Base-by-base conservation (phyloP, 2,888 invertebrate genomes). In the Timandra comae region DNA sequence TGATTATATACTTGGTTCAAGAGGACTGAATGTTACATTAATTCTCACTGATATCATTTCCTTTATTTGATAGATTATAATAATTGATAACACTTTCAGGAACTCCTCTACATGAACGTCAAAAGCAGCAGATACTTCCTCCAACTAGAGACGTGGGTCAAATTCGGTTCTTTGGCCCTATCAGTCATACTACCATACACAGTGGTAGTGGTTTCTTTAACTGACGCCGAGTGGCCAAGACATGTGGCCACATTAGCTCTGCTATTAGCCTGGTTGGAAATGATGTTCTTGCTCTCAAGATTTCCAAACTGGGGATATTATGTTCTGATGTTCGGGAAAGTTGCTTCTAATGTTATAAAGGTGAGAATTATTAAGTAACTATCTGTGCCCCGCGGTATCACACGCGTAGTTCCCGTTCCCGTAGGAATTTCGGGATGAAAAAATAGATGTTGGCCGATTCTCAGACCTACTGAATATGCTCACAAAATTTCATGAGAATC, bases 261-360 rank as follows among this genome's bases (percentile, higher is more conserved):
- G 12, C 74, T 89, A 7, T 52, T 88, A 2, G 75, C 87, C 0
- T 89, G 89, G 89, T 50, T 87, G 7, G 87, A 89, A 46, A 71
- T 88, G 52, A 87, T 88, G 80, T 87, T 89, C 34, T 57, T 88
- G 1, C 55, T 88, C 1, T 88, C 88, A 0, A 70, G 88, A 32
- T 87, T 88, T 38, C 88, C 88, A 0, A 84, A 80, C 30, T 87
- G 87, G 76, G 88, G 88, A 1, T 87, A 87, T 51, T 88, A 88
- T 61, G 87, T 88, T 1, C 75, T 88, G 3, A 89, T 89, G 89
- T 89, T 89, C 62, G 86, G 86, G n/a, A 87, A 87, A 48, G 89
- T 89, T 1, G 87, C 88, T 0, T 66, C 75, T 1, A 88, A 88
- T 61, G 86, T 88, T 34, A 49, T 88, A 2, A 88, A 88, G 71